Percentiles rank a stretch among this genome's conserved stretches.
These are phyloP conservation scores for Chrysomela aeneicollis DNA, from an alignment of 2,888 invertebrate genomes.

Conservation along the genomic window DNA sequence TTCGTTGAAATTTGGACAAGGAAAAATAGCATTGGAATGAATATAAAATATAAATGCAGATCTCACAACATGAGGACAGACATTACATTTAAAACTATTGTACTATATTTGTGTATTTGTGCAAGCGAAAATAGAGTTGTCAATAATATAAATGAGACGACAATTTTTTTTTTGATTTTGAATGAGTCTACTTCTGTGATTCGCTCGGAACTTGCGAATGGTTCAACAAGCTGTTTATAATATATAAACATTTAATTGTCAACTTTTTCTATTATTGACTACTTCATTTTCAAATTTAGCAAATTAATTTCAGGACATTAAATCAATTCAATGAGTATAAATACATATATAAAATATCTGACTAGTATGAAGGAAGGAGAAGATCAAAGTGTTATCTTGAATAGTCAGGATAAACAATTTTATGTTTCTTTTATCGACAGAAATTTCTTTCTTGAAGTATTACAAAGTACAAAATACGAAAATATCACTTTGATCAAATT, in stretches of 20 bases:
- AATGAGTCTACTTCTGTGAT: too few species aligned
- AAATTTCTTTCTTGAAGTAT: background rate
- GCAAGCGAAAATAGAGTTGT: background rate
- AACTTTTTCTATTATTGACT: background rate
- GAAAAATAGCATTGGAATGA: constrained; percentile 37
- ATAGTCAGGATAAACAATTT: background rate
- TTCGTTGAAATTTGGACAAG: constrained; percentile 2
- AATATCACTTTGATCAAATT: background rate
- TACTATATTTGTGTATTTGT: background rate
- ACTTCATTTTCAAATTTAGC: background rate
- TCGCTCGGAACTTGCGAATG: too few species aligned
- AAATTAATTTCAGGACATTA: background rate
- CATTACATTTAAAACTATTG: constrained; percentile 7
- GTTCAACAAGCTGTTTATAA: too few species aligned
- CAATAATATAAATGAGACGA: background rate
- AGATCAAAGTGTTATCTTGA: background rate
- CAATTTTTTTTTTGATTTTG: background rate
- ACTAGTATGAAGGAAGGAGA: background rate
- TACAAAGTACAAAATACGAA: background rate
- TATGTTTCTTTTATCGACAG: background rate
- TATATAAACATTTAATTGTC: too few species aligned
- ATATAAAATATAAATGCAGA: constrained; percentile 36
- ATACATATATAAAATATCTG: background rate
- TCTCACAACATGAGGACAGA: constrained; percentile 2
- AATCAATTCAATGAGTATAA: background rate